Evolutionary conservation across 2,113 vertebrate genomes (phyloP), one percentile per base, ranked within the genome.

Genomic region (Pluvianellus socialis): DNA sequence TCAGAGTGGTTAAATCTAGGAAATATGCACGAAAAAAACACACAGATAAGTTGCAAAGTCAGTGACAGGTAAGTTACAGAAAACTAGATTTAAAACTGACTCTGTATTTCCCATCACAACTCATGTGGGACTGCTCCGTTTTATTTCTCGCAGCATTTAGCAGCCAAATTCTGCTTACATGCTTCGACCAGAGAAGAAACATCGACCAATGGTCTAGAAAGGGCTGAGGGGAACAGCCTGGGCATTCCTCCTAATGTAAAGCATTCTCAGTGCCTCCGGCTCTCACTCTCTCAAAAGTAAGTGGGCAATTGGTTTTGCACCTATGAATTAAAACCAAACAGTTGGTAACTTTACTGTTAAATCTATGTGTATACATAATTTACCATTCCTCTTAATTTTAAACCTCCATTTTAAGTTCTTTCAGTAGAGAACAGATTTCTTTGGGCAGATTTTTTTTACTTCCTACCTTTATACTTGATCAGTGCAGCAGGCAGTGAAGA

Each of bases 161-260:
- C 40, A 92, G 38, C 35, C 40, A 72, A 75, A 67, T 61, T 86
- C 56, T 72, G 16, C 9, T 80, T 77, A 47, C 7, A 4, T 24
- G 23, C 26, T 81, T 77, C 2, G 14, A 91, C 24, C 16, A 74
- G 35, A 76, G 13, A 62, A 62, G 38, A 88, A 80, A 79, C 19
- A 45, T 14, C 1, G 1, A 33, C 10, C 0, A 0, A 32, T 28
- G 8, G 17, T 67, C 22, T 32, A 67, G 30, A 90, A 67, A 58
- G 22, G 7, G 20, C 35, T 61, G 24, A 68, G n/a, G 4, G 21
- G 16, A 88, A 70, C 20, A 59, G 24, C 7, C 30, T 63, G 40
- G 11, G 42, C 5, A 52, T 30, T 38, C 22, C 22, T 65, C 13
- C 38, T 17, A 33, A 7, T 21, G 7, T 59, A 14, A 23, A 26